Percentiles rank a stretch among this genome's conserved stretches.
phyloP scores from a whole-genome alignment of 1,140 invertebrate genomes.

The Neoseiulus cucumeris region DNA sequence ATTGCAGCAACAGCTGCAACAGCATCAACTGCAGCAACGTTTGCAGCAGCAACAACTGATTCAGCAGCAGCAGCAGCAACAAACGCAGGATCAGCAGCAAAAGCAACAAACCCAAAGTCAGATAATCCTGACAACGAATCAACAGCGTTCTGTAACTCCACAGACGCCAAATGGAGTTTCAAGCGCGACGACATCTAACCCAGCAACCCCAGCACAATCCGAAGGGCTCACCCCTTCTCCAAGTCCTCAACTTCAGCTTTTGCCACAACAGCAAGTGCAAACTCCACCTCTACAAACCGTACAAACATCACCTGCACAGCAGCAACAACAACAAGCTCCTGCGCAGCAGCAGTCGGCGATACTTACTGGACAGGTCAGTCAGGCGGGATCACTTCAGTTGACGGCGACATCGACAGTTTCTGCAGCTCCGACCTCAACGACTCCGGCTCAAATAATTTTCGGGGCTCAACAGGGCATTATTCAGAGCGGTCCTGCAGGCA shows the following conservation, averaged over 20 bases:
- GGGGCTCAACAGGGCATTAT: conserved; percentile 6
- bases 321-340: neutral
- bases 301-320: neutral
- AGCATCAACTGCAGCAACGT: neutral
- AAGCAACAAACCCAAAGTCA: neutral
- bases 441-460: neutral
- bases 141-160: neutral
- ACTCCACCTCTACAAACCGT: neutral
- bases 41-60: neutral
- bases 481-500: neutral
- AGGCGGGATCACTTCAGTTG: neutral
- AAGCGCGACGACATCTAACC: neutral
- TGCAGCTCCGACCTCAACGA: neutral
- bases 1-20: neutral
- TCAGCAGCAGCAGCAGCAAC: neutral
- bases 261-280: neutral
- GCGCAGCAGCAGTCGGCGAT: neutral
- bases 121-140: neutral
- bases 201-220: neutral
- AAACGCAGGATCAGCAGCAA: neutral
- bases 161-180: neutral
- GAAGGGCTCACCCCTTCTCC: conserved; percentile 4
- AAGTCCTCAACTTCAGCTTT: neutral
- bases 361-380: neutral
- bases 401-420: conserved; percentile 2